Conservation (phyloP, 2,797 vertebrate genomes). For the Acanthiza pusilla region DNA sequence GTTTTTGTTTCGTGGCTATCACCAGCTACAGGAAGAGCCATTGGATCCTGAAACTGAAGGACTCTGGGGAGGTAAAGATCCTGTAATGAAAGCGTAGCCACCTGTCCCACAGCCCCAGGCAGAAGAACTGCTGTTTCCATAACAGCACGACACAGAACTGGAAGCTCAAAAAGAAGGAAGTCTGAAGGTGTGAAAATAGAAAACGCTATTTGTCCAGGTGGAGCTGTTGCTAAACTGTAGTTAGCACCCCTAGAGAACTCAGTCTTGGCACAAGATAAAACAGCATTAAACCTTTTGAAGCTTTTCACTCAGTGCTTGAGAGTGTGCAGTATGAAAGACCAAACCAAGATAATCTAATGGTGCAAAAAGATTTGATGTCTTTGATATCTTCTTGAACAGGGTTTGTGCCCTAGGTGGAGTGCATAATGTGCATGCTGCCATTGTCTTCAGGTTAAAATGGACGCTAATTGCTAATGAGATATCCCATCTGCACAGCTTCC, state of each 20-base stretch:
- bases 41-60: not conserved
- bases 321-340: rapidly evolving
- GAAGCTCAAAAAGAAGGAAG: not conserved
- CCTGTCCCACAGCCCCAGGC: not conserved
- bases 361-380: not conserved
- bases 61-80: not conserved
- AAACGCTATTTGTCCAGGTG: not conserved
- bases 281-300: not conserved
- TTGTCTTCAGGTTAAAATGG: not conserved
- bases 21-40: not conserved
- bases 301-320: not conserved
- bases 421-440: not conserved
- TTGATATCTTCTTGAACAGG: not conserved
- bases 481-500: not conserved
- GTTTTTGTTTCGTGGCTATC: not conserved
- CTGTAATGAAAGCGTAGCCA: not conserved
- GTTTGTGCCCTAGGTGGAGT: not conserved
- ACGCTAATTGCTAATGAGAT: not conserved
- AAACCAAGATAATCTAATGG: not conserved
- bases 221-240: not conserved
- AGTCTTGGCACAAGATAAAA: not conserved
- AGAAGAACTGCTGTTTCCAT: not conserved
- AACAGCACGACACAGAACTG: not conserved
- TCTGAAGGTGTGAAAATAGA: not conserved
- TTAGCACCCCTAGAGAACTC: not conserved